Conservation (phyloP, 2,113 vertebrate genomes). For the Haplochromis vanheusdeni region DNA sequence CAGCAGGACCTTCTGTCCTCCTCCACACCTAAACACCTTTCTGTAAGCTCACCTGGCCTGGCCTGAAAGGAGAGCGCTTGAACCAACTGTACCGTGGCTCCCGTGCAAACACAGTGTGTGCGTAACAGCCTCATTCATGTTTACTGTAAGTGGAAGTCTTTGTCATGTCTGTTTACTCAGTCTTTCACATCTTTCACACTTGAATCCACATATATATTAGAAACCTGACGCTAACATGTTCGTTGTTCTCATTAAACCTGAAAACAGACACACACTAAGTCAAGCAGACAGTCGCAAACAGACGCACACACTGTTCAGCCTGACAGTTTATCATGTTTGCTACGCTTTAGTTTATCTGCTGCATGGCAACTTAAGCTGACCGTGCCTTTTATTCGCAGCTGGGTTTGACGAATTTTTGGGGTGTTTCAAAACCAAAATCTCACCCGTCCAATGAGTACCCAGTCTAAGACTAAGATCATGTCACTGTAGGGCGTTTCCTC, state of each 20-base stretch:
- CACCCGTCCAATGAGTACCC: background rate
- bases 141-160: conserved; percentile 59
- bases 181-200: conserved; percentile 30
- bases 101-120: conserved; percentile 35
- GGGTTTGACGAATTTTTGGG: background rate
- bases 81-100: conserved; percentile 24
- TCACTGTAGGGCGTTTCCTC: background rate
- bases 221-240: conserved; percentile 1
- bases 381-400: background rate
- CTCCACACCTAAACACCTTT: conserved; percentile 7
- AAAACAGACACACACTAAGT: background rate
- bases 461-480: background rate
- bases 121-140: conserved; percentile 28
- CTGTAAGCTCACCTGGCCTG: conserved; percentile 50
- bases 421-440: background rate
- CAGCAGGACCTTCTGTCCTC: background rate
- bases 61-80: conserved; percentile 6
- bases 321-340: background rate
- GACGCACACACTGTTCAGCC: background rate
- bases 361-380: background rate
- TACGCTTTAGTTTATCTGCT: background rate
- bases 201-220: conserved; percentile 10
- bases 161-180: conserved; percentile 38
- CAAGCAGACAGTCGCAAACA: background rate
- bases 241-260: background rate